Percentiles rank a stretch among this genome's conserved stretches.
These are phyloP conservation scores for Myotis vivesi DNA, from an alignment of 2,797 vertebrate genomes.

Conservation along the genomic window DNA sequence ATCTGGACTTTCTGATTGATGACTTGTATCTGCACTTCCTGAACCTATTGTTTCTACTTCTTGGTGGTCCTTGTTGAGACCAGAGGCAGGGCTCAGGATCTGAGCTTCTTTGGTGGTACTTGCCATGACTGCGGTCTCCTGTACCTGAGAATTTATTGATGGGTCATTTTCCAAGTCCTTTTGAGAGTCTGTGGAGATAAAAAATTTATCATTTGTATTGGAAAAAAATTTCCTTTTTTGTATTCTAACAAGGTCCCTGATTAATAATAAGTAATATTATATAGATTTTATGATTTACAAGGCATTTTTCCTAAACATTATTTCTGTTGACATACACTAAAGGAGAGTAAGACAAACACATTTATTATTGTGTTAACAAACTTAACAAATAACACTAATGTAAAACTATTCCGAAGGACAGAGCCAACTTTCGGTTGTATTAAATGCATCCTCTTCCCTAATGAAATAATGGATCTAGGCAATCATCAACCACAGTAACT, in stretches of 20 bases:
- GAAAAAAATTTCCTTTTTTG: background rate
- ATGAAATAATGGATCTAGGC: background rate
- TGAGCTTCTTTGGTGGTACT: conserved; percentile 25
- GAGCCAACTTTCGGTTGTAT: background rate
- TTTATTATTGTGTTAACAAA: background rate
- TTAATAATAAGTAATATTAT: conserved; percentile 17
- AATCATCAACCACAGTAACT: background rate
- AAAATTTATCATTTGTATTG: conserved; percentile 58
- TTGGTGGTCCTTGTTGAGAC: background rate
- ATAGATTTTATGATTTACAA: conserved; percentile 13
- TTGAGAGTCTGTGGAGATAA: conserved; percentile 70
- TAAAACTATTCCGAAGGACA: conserved; percentile 9
- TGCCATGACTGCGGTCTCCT: background rate
- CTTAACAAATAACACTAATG: conserved; percentile 32
- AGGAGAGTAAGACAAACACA: conserved; percentile 29
- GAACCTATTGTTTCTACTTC: background rate
- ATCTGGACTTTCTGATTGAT: background rate
- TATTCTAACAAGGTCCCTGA: conserved; percentile 17
- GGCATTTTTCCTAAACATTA: conserved; percentile 18
- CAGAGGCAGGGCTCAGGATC: background rate
- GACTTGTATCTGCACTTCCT: background rate
- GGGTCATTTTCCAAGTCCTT: conserved; percentile 39
- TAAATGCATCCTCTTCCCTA: conserved; percentile 35
- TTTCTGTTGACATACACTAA: background rate
- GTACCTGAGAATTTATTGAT: conserved; percentile 48